Conservation (phyloP, 2,888 invertebrate species). For the Polietes domitor region DNA sequence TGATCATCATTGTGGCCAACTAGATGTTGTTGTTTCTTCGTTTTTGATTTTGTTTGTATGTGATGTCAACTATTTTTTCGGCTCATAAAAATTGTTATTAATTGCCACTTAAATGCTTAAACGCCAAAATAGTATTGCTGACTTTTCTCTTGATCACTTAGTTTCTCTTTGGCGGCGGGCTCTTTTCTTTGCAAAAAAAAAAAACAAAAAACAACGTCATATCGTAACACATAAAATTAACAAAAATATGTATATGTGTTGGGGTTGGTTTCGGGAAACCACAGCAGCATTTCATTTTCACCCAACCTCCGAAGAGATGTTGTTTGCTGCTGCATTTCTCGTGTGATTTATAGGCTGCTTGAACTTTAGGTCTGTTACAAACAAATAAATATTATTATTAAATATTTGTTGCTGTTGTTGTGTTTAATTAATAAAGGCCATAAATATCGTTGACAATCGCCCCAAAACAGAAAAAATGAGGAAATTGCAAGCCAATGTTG, state of each 20-base stretch:
- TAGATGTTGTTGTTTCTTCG: conserved; percentile 42
- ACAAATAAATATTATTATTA: conserved; percentile 8
- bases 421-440: conserved; percentile 1
- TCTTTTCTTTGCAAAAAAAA: conserved; percentile 44
- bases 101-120: conserved; percentile 81
- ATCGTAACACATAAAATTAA: conserved; percentile 37
- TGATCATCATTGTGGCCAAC: conserved; percentile 42
- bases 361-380: conserved; percentile 39
- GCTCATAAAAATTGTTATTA: conserved; percentile 81
- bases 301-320: not conserved
- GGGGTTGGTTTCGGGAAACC: conserved; percentile 7
- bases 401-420: not conserved
- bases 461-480: too few relatives aligned
- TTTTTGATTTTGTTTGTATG: conserved; percentile 54
- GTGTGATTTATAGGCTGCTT: conserved; percentile 45
- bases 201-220: too few relatives aligned
- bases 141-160: conserved; percentile 9
- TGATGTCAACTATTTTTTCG: conserved; percentile 81
- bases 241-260: conserved; percentile 10
- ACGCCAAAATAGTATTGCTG: conserved; percentile 74
- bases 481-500: too few relatives aligned
- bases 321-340: not conserved
- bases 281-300: not conserved
- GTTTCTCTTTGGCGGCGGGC: conserved; percentile 19
- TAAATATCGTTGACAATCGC: too few relatives aligned